phyloP scores from a whole-genome alignment of 64 coral and sea anemone species.

The Dendrophyllia cribrosa region DNA sequence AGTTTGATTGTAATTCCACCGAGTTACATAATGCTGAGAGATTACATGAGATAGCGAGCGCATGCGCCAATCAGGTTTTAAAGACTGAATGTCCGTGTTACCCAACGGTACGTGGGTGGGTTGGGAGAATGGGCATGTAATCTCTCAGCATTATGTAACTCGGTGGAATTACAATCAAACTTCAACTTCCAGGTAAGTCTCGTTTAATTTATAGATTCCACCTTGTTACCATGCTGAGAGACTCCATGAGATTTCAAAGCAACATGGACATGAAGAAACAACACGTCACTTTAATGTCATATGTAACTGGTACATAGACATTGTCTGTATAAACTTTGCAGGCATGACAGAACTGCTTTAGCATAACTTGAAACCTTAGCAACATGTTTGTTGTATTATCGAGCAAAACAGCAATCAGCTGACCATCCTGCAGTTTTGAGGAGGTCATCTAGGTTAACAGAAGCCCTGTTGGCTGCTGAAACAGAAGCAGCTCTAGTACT shows the following conservation, averaged over 20 bases:
- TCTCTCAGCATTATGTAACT: conserved; percentile 14
- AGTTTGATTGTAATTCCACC: conserved; percentile 23
- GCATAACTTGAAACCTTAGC: conserved; percentile 27
- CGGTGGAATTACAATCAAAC: conserved; percentile 37
- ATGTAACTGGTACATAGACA: conserved; percentile 9
- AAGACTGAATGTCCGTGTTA: conserved; percentile 41
- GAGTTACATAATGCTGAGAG: conserved; percentile 34
- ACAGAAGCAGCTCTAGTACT: conserved; percentile 49
- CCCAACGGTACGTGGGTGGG: conserved; percentile 1
- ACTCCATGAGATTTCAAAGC: conserved; percentile 50
- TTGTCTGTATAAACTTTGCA: too few species aligned
- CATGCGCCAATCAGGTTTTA: conserved; percentile 63
- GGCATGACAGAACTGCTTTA: not conserved
- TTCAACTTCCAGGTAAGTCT: conserved; percentile 51
- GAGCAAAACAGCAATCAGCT: conserved; percentile 46
- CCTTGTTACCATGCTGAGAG: conserved; percentile 18
- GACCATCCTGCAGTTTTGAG: conserved; percentile 44
- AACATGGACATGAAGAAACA: conserved; percentile 38
- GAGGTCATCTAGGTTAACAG: conserved; percentile 38
- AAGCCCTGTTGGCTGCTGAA: conserved; percentile 38
- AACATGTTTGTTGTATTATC: conserved; percentile 41
- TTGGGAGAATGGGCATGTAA: conserved; percentile 18
- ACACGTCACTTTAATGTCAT: not conserved
- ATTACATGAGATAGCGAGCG: conserved; percentile 67
- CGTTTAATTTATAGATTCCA: conserved; percentile 46